Conservation (phyloP, 2,888 invertebrate genomes). For the Lamellibrachia satsuma region DNA sequence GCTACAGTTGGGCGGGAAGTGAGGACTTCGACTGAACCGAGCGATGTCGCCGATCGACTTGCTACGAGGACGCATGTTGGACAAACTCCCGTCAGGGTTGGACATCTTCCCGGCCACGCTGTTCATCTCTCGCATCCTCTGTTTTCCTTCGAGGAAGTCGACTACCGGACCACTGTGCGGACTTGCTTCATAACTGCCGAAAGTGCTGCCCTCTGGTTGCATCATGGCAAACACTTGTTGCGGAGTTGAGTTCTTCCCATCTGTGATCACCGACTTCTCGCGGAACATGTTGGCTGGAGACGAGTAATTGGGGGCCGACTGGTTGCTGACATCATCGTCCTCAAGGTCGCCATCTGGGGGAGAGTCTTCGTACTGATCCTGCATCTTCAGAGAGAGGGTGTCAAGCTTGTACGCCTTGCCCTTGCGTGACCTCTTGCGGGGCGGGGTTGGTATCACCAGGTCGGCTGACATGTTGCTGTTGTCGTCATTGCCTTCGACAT, state of each 20-base stretch:
- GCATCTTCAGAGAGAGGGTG: conserved; percentile 58
- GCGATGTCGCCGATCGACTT: conserved; percentile 17
- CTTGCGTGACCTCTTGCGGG: conserved; percentile 79
- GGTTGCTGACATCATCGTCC: conserved; percentile 45
- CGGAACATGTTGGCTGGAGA: not conserved
- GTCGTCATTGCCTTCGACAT: conserved; percentile 25
- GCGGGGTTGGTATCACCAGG: not conserved
- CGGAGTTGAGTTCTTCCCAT: not conserved
- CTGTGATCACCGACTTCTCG: not conserved
- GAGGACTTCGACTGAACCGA: not conserved
- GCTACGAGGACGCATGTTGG: not conserved
- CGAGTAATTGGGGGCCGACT: not conserved
- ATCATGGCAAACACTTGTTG: not conserved
- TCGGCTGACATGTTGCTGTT: conserved; percentile 25
- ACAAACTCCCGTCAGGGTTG: not conserved
- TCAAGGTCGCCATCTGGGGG: conserved; percentile 44
- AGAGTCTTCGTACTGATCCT: conserved; percentile 47
- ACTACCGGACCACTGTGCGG: not conserved
- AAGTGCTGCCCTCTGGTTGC: conserved; percentile 1
- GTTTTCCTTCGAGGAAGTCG: not conserved
- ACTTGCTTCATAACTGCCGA: not conserved
- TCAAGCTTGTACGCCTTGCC: conserved; percentile 86
- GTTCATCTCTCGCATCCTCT: conserved; percentile 30
- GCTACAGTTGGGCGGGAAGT: not conserved
- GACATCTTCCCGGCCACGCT: not conserved